Conservation (phyloP, 2,888 invertebrate genomes). For the Spodoptera picta region DNA sequence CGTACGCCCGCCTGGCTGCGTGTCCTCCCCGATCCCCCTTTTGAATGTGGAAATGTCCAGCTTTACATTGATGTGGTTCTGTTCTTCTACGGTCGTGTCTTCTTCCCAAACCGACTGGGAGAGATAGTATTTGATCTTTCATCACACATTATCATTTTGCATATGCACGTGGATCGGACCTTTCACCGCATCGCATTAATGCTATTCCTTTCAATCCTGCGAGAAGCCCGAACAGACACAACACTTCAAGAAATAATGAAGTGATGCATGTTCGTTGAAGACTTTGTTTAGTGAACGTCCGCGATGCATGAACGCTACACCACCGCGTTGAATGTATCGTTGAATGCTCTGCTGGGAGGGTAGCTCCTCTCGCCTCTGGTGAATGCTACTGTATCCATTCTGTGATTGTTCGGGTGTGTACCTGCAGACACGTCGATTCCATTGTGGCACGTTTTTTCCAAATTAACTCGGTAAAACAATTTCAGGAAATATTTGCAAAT, state of each 20-base stretch:
- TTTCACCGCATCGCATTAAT: constrained; percentile 74
- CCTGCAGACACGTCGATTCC: constrained; percentile 54
- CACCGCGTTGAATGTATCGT: constrained; percentile 63
- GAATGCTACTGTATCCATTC: constrained; percentile 46
- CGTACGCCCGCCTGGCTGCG: constrained; percentile 75
- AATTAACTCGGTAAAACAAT: constrained; percentile 45
- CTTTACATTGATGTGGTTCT: constrained; percentile 81
- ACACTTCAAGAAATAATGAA: constrained; percentile 71
- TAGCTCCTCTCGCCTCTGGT: constrained; percentile 56
- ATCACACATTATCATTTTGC: constrained; percentile 75
- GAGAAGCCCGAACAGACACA: constrained; percentile 60
- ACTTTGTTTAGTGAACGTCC: constrained; percentile 64
- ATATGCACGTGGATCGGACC: constrained; percentile 81
- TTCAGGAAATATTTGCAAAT: constrained; percentile 32
- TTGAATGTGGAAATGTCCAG: constrained; percentile 80
- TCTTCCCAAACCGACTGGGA: constrained; percentile 81
- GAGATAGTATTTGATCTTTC: constrained; percentile 76
- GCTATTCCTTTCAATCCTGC: constrained; percentile 71
- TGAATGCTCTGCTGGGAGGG: constrained; percentile 58
- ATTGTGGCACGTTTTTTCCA: constrained; percentile 45
- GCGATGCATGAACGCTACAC: constrained; percentile 75
- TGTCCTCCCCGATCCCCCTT: constrained; percentile 71
- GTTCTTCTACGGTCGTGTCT: constrained; percentile 77
- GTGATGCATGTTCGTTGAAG: constrained; percentile 76
- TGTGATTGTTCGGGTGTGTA: constrained; percentile 51